These are phyloP conservation scores for Carassius carassius DNA, from an alignment of 2,113 vertebrate species.

Conservation along the genomic window DNA sequence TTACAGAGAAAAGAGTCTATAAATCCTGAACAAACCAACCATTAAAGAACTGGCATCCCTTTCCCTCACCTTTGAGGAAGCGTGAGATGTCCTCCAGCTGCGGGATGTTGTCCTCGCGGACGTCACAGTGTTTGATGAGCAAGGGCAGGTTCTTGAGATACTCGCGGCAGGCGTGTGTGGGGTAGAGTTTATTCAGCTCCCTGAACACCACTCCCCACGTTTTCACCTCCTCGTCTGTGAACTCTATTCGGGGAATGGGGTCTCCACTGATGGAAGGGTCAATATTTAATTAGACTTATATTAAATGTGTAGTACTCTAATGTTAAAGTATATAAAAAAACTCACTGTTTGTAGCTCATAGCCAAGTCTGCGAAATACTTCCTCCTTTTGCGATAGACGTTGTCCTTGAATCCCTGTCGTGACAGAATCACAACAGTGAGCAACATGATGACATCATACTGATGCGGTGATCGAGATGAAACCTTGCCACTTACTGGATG, in stretches of 20 bases:
- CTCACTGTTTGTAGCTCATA: conserved; percentile 92
- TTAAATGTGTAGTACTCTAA: no score
- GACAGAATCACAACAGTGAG: not conserved
- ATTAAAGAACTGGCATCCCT: not conserved
- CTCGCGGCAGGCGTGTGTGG: conserved; percentile 91
- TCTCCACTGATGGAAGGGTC: conserved; percentile 78
- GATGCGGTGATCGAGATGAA: not conserved
- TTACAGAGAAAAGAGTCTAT: not conserved
- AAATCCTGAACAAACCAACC: no score
- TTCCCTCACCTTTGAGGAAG: conserved; percentile 87
- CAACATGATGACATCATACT: not conserved
- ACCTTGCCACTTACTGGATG: conserved; percentile 78
- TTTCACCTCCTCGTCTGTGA: conserved; percentile 93
- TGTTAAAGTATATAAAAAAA: conserved; percentile 23
- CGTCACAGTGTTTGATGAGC: conserved; percentile 90
- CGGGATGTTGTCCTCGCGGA: conserved; percentile 94
- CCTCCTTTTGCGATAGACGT: conserved; percentile 92
- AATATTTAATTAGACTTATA: not conserved
- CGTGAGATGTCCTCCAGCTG: conserved; percentile 95
- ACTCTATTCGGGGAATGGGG: conserved; percentile 88
- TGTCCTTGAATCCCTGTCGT: conserved; percentile 95
- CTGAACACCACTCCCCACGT: conserved; percentile 95
- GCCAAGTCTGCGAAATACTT: conserved; percentile 98
- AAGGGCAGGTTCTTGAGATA: conserved; percentile 95
- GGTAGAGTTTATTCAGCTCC: conserved; percentile 94